These are phyloP conservation scores for Stichopus horrens DNA, from an alignment of 53 echinoderm and acorn worm genomes.

Conservation along the genomic window DNA sequence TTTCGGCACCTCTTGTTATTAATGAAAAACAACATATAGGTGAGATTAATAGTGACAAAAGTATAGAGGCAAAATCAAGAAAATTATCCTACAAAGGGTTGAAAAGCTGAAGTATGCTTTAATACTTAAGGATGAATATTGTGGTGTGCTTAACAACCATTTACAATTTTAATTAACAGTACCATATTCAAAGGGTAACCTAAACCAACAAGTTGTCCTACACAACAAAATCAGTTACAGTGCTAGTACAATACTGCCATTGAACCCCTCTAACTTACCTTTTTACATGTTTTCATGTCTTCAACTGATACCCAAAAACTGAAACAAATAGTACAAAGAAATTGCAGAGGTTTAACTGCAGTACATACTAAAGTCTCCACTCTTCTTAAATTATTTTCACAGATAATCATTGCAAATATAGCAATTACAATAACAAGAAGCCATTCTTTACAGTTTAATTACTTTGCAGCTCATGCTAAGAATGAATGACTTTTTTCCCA, in stretches of 20 bases:
- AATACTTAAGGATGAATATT: not conserved
- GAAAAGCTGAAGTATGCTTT: not conserved
- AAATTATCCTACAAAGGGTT: not conserved
- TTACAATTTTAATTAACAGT: no score
- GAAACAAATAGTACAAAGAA: slow-evolving; percentile 34
- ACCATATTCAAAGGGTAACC: no score
- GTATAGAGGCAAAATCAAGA: not conserved
- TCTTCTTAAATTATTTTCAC: no score
- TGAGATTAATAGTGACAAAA: not conserved
- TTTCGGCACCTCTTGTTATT: not conserved
- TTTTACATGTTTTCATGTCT: slow-evolving; percentile 76
- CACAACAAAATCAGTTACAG: not conserved
- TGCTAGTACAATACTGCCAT: not conserved
- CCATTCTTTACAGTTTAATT: no score
- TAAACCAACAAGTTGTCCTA: no score
- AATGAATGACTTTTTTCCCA: no score
- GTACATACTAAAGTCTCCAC: not conserved
- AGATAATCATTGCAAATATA: no score
- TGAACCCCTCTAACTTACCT: slow-evolving; percentile 55
- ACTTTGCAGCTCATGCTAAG: no score
- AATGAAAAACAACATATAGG: no score
- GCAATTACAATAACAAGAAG: no score
- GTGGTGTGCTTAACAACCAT: no score
- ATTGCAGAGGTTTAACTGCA: not conserved
- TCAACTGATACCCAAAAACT: slow-evolving; percentile 95